Base-by-base conservation (phyloP, 2,888 invertebrate genomes). In the Tenthredo livida region DNA sequence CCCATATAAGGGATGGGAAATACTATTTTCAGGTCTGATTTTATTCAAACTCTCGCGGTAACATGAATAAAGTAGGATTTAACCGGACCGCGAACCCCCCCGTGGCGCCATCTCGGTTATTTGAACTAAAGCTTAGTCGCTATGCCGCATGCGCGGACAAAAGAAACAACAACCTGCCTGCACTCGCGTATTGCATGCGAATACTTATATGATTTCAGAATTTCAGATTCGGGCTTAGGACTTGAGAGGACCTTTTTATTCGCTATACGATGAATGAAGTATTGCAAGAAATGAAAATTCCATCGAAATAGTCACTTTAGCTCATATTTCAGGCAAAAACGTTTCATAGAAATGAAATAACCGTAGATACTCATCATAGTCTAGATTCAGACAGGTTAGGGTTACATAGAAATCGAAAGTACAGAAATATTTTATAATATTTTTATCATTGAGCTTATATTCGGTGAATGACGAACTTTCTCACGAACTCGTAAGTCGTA, bases 21-120 rank as follows among this genome's bases (percentile, higher is more conserved):
- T 67, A 85, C 85, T 82, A 85, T 85, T 85, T 82, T 82, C 85
- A 70, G 72, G 43, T 47, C 43, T 50, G n/a, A 83, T 65, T 70
- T 61, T 47, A 17, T 67, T 80, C 17, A 25, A 65, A 50, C 67
- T 83, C 83, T 29, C 67, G 83, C 83, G 83, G 83, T 83, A 83
- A 83, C 25, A 15, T n/a, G 83, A 83, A 50, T 73, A 40, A 73
- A 25, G 72, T 73, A 73, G 72, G 10, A 50, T 40, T 61, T 21
- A 7, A 21, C n/a, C 15, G 6, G 61, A 17, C 10, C 9, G 15
- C 17, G 17, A 77, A 50, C n/a, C 21, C 0, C 37, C 10, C 1
- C 33, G 25, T 67, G 33, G 33, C 43, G 83, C 83, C 83, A 83
- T 83, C 83, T 83, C 15, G 5, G 1, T 33, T 10, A 9, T 29